These are phyloP conservation scores for Ruditapes philippinarum DNA, from an alignment of 1,140 invertebrate species.

Conservation along the genomic window DNA sequence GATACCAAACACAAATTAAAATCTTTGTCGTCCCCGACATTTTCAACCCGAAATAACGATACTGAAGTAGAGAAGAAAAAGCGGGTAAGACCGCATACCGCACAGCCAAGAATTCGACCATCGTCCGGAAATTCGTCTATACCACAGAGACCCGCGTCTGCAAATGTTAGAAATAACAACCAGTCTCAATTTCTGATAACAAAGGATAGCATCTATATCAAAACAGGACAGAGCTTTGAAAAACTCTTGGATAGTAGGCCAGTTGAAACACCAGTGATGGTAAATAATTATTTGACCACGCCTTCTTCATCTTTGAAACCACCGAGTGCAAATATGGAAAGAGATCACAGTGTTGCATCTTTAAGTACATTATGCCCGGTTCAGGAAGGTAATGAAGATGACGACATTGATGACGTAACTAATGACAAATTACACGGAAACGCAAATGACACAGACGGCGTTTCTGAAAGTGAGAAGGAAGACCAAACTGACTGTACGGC, in stretches of 20 bases:
- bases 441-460: not conserved
- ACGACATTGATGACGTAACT: conserved; percentile 20
- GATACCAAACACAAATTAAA: conserved; percentile 17
- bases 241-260: conserved; percentile 54
- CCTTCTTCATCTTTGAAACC: conserved; percentile 16
- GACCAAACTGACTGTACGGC: not conserved
- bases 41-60: not conserved
- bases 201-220: conserved; percentile 62
- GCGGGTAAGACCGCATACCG: conserved; percentile 46
- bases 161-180: not conserved
- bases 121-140: not conserved
- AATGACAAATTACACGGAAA: not conserved
- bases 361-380: conserved; percentile 48
- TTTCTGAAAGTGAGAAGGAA: not conserved
- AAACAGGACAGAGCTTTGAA: conserved; percentile 59
- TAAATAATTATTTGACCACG: conserved; percentile 52
- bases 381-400: conserved; percentile 56
- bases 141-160: conserved; percentile 28
- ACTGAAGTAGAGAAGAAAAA: not conserved
- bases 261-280: conserved; percentile 46
- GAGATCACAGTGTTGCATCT: conserved; percentile 45
- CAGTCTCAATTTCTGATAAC: conserved; percentile 56
- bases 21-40: conserved; percentile 44
- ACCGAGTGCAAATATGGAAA: not conserved
- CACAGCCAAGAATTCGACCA: conserved; percentile 31